Evolutionary conservation across 2,113 vertebrate genomes (phyloP).

Genomic region (Oceanites oceanicus): DNA sequence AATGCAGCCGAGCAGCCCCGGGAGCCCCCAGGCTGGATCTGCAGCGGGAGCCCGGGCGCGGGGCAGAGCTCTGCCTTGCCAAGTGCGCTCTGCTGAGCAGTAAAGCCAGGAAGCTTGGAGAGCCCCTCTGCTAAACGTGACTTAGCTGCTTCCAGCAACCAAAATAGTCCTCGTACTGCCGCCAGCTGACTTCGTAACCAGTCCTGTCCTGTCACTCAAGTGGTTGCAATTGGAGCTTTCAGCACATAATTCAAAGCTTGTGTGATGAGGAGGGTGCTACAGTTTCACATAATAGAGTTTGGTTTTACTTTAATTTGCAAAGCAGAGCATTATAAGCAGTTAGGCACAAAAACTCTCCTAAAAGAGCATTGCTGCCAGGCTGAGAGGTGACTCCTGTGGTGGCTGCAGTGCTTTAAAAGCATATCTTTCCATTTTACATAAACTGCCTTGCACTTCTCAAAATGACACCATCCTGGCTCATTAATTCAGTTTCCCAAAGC

Average conservation of each 20-base stretch:
- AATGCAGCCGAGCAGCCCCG: accelerated
- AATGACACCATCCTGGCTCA: accelerated
- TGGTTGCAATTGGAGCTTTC: not conserved
- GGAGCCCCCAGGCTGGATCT: not conserved
- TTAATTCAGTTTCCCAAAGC: not conserved
- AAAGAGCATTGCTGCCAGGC: not conserved
- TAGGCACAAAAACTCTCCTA: not conserved
- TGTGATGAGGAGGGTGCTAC: not conserved
- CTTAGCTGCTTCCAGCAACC: not conserved
- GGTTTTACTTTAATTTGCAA: not conserved
- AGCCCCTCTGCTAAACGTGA: not conserved
- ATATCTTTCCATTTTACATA: not conserved
- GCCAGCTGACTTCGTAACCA: not conserved
- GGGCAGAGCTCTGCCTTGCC: not conserved
- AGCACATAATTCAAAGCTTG: not conserved
- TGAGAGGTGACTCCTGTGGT: not conserved
- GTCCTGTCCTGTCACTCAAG: not conserved
- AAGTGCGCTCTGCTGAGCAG: not conserved
- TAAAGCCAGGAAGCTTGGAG: not conserved
- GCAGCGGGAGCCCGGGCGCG: accelerated
- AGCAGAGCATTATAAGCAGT: not conserved
- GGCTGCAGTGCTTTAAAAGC: not conserved
- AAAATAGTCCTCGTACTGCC: not conserved
- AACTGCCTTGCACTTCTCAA: not conserved
- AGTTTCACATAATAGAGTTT: not conserved